Percentiles rank a stretch among this genome's conserved stretches.
phyloP scores from a whole-genome alignment of 2,113 vertebrate genomes.

The Mus pahari region DNA sequence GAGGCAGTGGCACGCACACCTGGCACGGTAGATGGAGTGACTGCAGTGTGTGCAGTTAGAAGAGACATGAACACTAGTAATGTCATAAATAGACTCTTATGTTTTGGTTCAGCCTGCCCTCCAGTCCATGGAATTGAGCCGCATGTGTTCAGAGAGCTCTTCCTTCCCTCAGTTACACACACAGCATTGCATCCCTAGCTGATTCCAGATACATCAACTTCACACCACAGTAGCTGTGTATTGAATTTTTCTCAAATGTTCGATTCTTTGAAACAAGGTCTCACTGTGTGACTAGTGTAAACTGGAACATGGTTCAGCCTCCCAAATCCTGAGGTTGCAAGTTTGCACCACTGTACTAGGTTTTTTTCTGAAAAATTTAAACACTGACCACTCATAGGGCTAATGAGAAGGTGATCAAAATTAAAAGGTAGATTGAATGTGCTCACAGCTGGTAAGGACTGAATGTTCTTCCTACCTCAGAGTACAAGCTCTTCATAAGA shows the following conservation, averaged over 20 bases:
- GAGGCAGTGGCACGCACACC: not conserved
- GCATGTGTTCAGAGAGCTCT: too few relatives aligned
- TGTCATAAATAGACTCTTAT: not conserved
- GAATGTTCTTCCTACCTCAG: conserved; percentile 38
- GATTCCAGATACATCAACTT: not conserved
- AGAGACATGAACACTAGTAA: not conserved
- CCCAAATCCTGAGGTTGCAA: not conserved
- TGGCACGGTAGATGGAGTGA: not conserved
- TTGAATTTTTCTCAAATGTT: not conserved
- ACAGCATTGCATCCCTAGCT: not conserved
- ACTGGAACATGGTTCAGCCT: not conserved
- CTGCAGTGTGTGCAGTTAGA: not conserved
- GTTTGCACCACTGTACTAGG: not conserved
- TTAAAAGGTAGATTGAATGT: not conserved
- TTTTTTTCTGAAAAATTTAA: not conserved
- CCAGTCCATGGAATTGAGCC: not conserved
- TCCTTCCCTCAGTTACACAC: not conserved
- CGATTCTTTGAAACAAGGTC: not conserved
- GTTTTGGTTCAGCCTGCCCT: not conserved
- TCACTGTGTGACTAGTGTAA: not conserved
- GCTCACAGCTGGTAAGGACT: not conserved
- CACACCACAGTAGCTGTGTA: not conserved
- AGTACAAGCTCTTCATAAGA: not conserved
- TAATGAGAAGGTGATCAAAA: not conserved
- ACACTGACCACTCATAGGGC: not conserved